Evolutionary conservation across 2,113 vertebrate genomes (phyloP).

Genomic region (Phyllostomus discolor): DNA sequence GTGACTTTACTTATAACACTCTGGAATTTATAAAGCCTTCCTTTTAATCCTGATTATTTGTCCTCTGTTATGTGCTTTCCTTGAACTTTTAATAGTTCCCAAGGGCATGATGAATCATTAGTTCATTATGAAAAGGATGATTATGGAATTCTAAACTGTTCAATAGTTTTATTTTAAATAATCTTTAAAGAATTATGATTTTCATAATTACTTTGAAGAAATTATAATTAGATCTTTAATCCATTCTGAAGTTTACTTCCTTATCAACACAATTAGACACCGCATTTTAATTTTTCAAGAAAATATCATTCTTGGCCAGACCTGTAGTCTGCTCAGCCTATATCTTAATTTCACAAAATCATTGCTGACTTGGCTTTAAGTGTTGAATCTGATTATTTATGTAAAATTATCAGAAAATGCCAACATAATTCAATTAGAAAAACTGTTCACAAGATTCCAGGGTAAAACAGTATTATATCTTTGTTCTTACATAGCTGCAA

Average conservation of each 20-base stretch:
- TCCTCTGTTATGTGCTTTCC: background rate
- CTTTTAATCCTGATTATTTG: background rate
- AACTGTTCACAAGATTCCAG: background rate
- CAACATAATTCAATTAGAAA: background rate
- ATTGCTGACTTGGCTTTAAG: background rate
- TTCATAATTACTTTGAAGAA: background rate
- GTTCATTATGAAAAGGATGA: background rate
- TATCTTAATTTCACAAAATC: background rate
- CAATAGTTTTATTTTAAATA: background rate
- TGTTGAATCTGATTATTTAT: background rate
- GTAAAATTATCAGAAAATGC: background rate
- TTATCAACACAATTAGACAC: background rate
- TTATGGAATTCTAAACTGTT: background rate
- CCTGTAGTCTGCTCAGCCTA: background rate
- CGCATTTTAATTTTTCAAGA: background rate
- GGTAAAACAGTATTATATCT: background rate
- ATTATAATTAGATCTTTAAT: background rate
- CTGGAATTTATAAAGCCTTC: background rate
- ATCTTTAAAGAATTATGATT: background rate
- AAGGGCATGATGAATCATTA: background rate
- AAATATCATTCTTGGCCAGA: background rate
- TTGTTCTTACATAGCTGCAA: background rate
- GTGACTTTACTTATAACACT: background rate
- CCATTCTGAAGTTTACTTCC: background rate
- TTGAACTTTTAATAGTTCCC: background rate